Conservation (phyloP, 2,888 invertebrate species). For the Dimorphilus gyrociliatus region DNA sequence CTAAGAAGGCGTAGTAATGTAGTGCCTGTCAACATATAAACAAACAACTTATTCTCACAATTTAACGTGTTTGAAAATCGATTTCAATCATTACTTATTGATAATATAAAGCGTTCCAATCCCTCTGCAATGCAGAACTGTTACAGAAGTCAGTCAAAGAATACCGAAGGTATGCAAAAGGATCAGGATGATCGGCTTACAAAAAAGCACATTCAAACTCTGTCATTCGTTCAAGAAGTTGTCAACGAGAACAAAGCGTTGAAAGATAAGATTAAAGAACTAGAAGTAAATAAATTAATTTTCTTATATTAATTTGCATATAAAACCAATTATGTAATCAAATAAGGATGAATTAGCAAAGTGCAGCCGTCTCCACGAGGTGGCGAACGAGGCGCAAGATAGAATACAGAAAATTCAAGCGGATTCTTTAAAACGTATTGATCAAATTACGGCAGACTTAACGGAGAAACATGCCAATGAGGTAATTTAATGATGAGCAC, state of each 20-base stretch:
- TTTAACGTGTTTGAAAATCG: no score
- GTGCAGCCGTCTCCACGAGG: constrained; percentile 16
- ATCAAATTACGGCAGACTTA: constrained; percentile 23
- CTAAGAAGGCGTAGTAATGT: no score
- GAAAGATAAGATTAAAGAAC: constrained; percentile 19
- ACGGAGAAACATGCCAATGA: constrained; percentile 21
- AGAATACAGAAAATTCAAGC: constrained; percentile 22
- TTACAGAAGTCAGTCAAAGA: constrained; percentile 13
- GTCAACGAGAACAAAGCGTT: constrained; percentile 26
- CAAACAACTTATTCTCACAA: no score
- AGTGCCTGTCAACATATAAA: no score
- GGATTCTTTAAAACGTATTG: constrained; percentile 17
- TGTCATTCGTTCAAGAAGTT: constrained; percentile 27
- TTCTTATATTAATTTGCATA: neutral
- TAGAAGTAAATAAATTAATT: constrained; percentile 16
- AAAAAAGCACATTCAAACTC: constrained; percentile 25
- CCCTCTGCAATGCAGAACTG: constrained; percentile 30
- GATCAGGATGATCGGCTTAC: constrained; percentile 21
- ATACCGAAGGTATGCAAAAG: constrained; percentile 16
- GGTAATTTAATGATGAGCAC: constrained; percentile 10
- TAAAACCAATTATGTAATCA: no score
- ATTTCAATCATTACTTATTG: no score
- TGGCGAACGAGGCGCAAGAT: constrained; percentile 18
- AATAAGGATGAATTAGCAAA: constrained; percentile 10
- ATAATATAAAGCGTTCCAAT: no score